Evolutionary conservation across 2,888 invertebrate species (phyloP).

Genomic region (Limulus polyphemus): DNA sequence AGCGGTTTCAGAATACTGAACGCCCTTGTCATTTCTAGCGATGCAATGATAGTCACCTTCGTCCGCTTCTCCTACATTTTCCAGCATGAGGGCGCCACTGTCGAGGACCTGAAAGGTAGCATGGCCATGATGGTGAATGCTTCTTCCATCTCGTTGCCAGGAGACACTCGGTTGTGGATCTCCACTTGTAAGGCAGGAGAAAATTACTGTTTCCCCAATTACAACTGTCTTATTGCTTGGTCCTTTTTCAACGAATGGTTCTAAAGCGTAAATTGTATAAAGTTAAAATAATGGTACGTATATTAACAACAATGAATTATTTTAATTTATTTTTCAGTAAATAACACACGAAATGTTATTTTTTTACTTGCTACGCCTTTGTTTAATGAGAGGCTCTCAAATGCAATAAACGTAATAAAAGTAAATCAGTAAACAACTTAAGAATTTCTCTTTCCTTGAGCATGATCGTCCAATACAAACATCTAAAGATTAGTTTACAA

Average conservation of each 20-base stretch:
- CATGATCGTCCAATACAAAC: too few relatives aligned
- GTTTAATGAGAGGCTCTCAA: too few relatives aligned
- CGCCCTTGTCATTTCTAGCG: conserved; percentile 22
- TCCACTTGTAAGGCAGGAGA: conserved; percentile 19
- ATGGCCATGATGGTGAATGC: conserved; percentile 17
- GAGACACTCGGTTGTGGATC: conserved; percentile 18
- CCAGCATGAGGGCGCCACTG: conserved; percentile 21
- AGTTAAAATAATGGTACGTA: too few relatives aligned
- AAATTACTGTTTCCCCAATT: conserved; percentile 22
- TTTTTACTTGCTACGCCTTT: too few relatives aligned
- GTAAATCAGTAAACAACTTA: too few relatives aligned
- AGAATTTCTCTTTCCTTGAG: too few relatives aligned
- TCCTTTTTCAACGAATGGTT: conserved; percentile 18
- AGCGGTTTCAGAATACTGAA: conserved; percentile 18
- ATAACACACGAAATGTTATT: too few relatives aligned
- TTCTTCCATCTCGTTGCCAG: conserved; percentile 24
- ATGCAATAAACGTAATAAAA: too few relatives aligned
- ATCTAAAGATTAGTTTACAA: too few relatives aligned
- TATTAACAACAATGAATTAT: too few relatives aligned
- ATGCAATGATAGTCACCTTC: conserved; percentile 24
- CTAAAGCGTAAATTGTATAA: conserved; percentile 5
- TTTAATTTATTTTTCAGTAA: too few relatives aligned
- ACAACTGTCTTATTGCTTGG: conserved; percentile 23
- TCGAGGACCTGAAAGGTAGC: conserved; percentile 17
- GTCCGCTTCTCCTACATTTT: conserved; percentile 23